Evolutionary conservation across 2,797 vertebrate genomes (phyloP), one percentile per base, ranked within the genome.

Genomic region (Schizopygopsis pylzovi): DNA sequence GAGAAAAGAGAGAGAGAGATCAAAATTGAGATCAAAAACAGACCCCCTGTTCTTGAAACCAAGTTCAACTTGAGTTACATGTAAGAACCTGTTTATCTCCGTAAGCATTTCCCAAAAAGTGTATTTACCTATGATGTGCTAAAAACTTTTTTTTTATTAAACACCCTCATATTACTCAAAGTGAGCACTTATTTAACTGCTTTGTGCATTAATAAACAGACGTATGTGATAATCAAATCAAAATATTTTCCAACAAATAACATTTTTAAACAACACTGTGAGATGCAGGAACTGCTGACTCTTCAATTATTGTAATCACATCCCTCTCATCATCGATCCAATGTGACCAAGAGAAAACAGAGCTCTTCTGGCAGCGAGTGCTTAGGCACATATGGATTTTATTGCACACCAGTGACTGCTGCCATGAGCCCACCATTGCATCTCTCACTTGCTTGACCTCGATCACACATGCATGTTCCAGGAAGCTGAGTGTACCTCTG

Each of bases 321-420:
- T 71, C 4, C 76, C 25, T 85, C 52, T 70, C 13, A 71, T 85
- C 41, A 59, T 11, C 28, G 6, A 41, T 68, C 63, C 82, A 52
- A 75, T 39, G 65, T 71, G 76, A 70, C 76, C 52, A 39, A 61
- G 52, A 45, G 49, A 84, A 84, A 84, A 71, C 59, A 52, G 56
- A 59, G 45, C 41, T 85, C 41, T 18, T 45, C 68, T 85, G 83
- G 83, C 65, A 71, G 76, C 0, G 1, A 22, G n/a, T 63, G 67
- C 43, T 71, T 45, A 52, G 76, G 52, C 83, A 61, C 83, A 85
- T 85, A 63, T 85, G 83, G 78, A 80, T 45, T 45, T 75, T 80
- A 85, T 85, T 85, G 54, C 10, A 41, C 77, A 45, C n/a, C 10
- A 81, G 45, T 81, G 45, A 41, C 45, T 43, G 84, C 76, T 85